phyloP scores from a whole-genome alignment of 2,113 vertebrate species.

The Neotragus moschatus region DNA sequence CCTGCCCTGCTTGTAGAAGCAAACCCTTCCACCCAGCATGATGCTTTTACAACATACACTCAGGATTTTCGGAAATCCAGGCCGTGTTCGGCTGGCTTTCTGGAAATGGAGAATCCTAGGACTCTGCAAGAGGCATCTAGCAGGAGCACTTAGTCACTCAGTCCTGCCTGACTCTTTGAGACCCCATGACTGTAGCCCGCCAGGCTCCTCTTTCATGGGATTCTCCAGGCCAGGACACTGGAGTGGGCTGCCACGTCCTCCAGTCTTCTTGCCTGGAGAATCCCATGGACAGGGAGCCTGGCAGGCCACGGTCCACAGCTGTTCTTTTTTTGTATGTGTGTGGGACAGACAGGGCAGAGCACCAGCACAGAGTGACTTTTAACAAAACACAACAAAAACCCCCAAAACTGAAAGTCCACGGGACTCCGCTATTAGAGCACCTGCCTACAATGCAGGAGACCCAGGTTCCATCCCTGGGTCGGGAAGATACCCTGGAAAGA shows the following conservation, averaged over 20 bases:
- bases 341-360: too few relatives aligned
- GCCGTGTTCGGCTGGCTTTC: too few relatives aligned
- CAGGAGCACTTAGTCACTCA: accelerated
- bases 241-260: neutral
- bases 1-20: neutral
- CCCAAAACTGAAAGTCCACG: neutral
- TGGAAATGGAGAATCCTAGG: neutral
- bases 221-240: neutral
- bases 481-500: too few relatives aligned
- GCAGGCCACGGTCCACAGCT: accelerated
- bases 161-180: accelerated
- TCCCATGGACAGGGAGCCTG: neutral
- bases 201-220: neutral
- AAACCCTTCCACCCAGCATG: accelerated
- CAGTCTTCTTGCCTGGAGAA: neutral
- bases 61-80: neutral
- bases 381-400: neutral
- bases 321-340: neutral
- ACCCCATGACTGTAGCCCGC: accelerated
- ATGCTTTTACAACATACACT: neutral
- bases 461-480: too few relatives aligned
- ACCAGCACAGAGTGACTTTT: neutral
- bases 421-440: neutral
- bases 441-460: neutral
- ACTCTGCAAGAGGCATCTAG: accelerated